Conservation (phyloP, 1,140 invertebrate genomes). For the Drosophila bocki region DNA sequence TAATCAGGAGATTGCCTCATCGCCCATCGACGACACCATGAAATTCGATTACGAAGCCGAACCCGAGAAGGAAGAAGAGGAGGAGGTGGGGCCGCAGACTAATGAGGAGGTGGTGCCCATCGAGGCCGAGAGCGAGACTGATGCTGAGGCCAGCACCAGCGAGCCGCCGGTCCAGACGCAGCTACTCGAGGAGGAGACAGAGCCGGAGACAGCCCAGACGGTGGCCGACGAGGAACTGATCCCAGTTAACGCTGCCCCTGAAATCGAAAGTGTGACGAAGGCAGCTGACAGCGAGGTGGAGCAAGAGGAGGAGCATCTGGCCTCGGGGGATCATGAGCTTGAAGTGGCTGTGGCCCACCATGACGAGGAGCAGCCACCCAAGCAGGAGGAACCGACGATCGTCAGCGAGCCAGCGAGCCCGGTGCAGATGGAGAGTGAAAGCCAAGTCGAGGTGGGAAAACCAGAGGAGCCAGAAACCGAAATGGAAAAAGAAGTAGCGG, state of each 20-base stretch:
- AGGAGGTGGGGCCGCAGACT: slow-evolving; percentile 16
- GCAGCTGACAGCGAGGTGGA: slow-evolving; percentile 16
- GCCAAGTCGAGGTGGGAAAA: slow-evolving; percentile 34
- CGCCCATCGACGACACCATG: slow-evolving; percentile 72
- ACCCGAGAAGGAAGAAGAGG: slow-evolving; percentile 22
- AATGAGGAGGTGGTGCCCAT: slow-evolving; percentile 54
- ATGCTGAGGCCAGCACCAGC: slow-evolving; percentile 41
- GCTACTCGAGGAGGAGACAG: slow-evolving; percentile 29
- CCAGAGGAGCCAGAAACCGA: slow-evolving; percentile 42
- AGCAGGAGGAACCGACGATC: slow-evolving; percentile 23
- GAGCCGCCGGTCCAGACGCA: slow-evolving; percentile 34
- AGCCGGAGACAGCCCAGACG: slow-evolving; percentile 22
- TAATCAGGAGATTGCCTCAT: slow-evolving; percentile 58
- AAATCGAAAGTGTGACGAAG: slow-evolving; percentile 77
- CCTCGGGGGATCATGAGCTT: slow-evolving; percentile 68
- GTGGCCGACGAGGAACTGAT: slow-evolving; percentile 69
- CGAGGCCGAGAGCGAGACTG: slow-evolving; percentile 45
- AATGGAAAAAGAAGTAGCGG: slow-evolving; percentile 49
- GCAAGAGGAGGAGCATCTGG: slow-evolving; percentile 35
- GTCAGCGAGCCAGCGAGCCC: slow-evolving; percentile 14
- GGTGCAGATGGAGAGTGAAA: slow-evolving; percentile 37
- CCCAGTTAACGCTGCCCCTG: slow-evolving; percentile 60
- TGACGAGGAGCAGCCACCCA: slow-evolving; percentile 31
- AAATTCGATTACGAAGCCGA: slow-evolving; percentile 82
- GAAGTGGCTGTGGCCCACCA: slow-evolving; percentile 24